Evolutionary conservation across 2,113 vertebrate species (phyloP).

Genomic region (Aspiorhynchus laticeps): DNA sequence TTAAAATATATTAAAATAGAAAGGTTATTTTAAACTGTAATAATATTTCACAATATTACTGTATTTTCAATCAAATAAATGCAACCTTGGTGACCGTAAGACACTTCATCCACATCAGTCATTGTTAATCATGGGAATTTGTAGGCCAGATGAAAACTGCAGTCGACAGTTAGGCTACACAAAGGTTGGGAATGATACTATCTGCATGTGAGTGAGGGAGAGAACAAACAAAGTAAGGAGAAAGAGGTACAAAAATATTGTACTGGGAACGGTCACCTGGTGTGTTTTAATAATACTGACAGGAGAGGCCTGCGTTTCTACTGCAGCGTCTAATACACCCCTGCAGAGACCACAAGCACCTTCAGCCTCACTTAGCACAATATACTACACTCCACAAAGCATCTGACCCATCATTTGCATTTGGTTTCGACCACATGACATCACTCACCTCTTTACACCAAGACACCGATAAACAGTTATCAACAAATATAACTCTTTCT

Average conservation of each 20-base stretch:
- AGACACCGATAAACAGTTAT: neutral
- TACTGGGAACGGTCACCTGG: slow-evolving; percentile 31
- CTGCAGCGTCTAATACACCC: slow-evolving; percentile 27
- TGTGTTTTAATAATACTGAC: slow-evolving; percentile 52
- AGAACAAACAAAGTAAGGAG: neutral
- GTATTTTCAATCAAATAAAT: neutral
- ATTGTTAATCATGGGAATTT: neutral
- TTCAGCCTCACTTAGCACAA: neutral
- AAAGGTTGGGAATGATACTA: neutral
- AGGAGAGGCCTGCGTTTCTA: slow-evolving; percentile 12
- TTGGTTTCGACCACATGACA: neutral
- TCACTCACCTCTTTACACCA: neutral
- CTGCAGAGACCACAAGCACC: neutral
- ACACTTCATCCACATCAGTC: neutral
- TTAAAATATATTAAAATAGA: neutral
- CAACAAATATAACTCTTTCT: neutral
- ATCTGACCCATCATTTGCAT: neutral
- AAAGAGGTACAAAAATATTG: neutral
- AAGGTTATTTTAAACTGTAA: neutral
- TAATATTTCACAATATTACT: no score
- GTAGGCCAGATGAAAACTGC: neutral
- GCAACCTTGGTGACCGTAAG: neutral
- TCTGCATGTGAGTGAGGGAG: neutral
- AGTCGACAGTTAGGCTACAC: neutral
- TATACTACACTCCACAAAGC: neutral